Base-by-base conservation (phyloP, 1,140 invertebrate species). In the Protaetia brevitarsis region DNA sequence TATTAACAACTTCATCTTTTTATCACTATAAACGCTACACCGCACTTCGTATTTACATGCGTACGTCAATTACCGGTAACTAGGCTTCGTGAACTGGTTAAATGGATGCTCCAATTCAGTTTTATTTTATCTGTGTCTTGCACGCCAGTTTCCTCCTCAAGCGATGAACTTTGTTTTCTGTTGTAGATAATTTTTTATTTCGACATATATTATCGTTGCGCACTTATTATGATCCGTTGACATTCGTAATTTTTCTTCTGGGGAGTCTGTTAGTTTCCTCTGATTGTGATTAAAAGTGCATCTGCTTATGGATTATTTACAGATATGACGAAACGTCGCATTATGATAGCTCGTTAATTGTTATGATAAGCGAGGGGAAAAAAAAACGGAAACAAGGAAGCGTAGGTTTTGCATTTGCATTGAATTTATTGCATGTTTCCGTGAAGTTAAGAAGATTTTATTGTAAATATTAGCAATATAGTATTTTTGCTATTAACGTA, bases 241-340 rank as follows among this genome's bases (percentile, higher is more conserved):
- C 41, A 51, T 51, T 51, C 41, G 41, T 51, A 23, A 51, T 51
- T 51, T 51, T 51, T 51, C 16, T 23, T 51, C 8, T 16, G 26
- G 7, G 19, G 2, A 10, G 19, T 51, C 19, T n/a, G n/a, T n/a
- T 19, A 51, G 41, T 19, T 51, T 51, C 41, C 41, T 51, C 41
- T 51, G 41, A 51, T 51, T 19, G 1, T 23, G 41, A 51, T 51
- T 19, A 19, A 51, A 23, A 51, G 37, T 51, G 41, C 41, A 51
- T 51, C 11, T 8, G 11, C 6, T 16, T 5, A 6, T 11, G 16
- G 5, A 23, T 51, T 51, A 51, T 51, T 51, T 51, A 10, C 21
- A 19, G 41, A 51, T 51, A 51, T 51, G 41, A 51, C 41, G 41
- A 8, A 34, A 34, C 31, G 13, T 70, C 88, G 84, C 3, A 84